Evolutionary conservation across 2,113 vertebrate genomes (phyloP), one percentile per base, ranked within the genome.

Genomic region (Bostrychus sinensis): DNA sequence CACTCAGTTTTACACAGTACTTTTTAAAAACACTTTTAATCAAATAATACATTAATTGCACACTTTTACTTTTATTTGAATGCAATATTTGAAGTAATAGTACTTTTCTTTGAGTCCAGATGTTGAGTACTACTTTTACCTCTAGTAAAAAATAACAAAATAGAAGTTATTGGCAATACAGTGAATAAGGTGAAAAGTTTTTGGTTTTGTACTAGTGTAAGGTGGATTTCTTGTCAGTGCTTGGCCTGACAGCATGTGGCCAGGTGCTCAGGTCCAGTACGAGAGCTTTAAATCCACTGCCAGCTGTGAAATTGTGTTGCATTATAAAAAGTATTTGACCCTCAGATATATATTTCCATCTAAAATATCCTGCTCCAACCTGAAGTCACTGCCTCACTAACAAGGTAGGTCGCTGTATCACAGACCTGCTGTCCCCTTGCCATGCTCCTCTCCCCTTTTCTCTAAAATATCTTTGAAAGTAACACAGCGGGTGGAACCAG

Each of bases 401-500:
- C 42, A 59, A 53, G 59, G 4, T 17, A 28, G 25, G 14, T 58
- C 22, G 43, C 22, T 28, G 36, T 20, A 55, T 53, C 46, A 51
- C 36, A 56, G 45, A n/a, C n/a, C 4, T 5, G 7, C 3, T 22
- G 48, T 43, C 59, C 51, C 23, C 13, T 41, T 17, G 17, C 6
- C 22, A 22, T 23, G 16, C 59, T 46, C 16, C 25, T 50, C 17
- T 11, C n/a, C 22, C 19, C 17, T 2, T 56, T 25, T 48, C 45
- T 54, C 43, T 51, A 0, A 43, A n/a, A 26, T 23, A 9, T 48
- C n/a, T 76, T 45, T 69, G 38, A 45, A 50, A 46, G 25, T 0
- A 25, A 43, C 71, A 46, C 74, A 22, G 72, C 56, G 12, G 59
- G 65, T 17, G 11, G 0, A 30, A 12, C 16, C 32, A 14, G 11